Evolutionary conservation across 2,797 vertebrate genomes (phyloP).

Genomic region (Myotis daubentonii): DNA sequence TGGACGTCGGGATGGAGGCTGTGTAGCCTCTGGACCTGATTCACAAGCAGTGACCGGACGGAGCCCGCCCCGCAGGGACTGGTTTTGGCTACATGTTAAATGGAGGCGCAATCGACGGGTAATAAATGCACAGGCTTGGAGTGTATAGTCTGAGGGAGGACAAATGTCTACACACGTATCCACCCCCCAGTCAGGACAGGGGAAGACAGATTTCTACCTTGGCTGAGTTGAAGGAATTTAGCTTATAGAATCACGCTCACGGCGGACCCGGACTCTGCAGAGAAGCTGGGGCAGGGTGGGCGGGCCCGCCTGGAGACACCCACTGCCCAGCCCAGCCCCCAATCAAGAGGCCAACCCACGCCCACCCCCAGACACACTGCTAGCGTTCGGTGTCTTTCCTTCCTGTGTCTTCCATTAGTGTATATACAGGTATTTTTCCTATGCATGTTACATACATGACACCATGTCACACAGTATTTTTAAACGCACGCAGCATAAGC

Average conservation of each 20-base stretch:
- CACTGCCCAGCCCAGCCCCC: background rate
- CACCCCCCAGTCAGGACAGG: too few species aligned
- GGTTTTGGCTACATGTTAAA: background rate
- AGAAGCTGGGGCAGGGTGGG: background rate
- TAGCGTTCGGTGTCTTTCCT: background rate
- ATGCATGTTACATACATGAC: background rate
- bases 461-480: background rate
- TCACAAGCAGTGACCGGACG: rapidly evolving
- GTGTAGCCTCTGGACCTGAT: too few species aligned
- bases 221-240: background rate
- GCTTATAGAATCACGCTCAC: background rate
- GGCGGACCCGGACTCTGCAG: background rate
- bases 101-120: rapidly evolving
- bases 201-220: background rate
- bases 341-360: rapidly evolving
- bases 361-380: rapidly evolving
- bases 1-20: background rate
- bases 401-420: background rate
- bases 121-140: background rate
- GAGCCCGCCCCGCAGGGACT: background rate
- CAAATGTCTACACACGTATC: background rate
- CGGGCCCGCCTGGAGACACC: too few species aligned
- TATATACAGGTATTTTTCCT: background rate
- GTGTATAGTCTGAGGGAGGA: background rate
- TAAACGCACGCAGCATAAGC: background rate